These are phyloP conservation scores for Arctopsyche grandis DNA, from an alignment of 1,140 invertebrate species.

Conservation along the genomic window DNA sequence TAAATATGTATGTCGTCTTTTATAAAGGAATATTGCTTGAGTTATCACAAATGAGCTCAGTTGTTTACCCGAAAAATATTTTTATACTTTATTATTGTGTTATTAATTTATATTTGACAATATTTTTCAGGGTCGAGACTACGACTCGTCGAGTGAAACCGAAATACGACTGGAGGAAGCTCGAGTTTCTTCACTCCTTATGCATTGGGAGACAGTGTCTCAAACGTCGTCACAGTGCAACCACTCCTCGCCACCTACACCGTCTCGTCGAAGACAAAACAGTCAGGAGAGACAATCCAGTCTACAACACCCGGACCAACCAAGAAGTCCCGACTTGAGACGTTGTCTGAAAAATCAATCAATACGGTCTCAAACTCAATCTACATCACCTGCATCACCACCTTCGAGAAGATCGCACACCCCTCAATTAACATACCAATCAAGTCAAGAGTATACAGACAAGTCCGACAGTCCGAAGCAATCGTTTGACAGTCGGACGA, in stretches of 20 bases:
- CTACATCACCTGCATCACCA: slow-evolving; percentile 31
- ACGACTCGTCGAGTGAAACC: slow-evolving; percentile 74
- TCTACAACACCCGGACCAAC: slow-evolving; percentile 29
- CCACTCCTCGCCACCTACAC: slow-evolving; percentile 44
- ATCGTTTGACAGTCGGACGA: slow-evolving; percentile 57
- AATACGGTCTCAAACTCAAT: slow-evolving; percentile 31
- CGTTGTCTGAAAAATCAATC: slow-evolving; percentile 38
- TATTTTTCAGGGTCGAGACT: slow-evolving; percentile 73
- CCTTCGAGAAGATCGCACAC: slow-evolving; percentile 43
- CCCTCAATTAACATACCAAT: slow-evolving; percentile 57
- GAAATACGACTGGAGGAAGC: slow-evolving; percentile 71
- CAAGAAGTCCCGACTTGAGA: slow-evolving; percentile 26
- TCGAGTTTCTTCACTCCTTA: slow-evolving; percentile 67
- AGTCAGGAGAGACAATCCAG: slow-evolving; percentile 31
- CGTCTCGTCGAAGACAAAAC: slow-evolving; percentile 29
- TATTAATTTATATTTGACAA: not conserved
- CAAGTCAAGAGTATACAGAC: slow-evolving; percentile 53
- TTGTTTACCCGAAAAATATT: no score
- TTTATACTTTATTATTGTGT: no score
- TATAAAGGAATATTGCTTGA: no score
- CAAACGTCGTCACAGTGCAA: slow-evolving; percentile 60
- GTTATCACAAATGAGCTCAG: no score
- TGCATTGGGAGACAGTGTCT: slow-evolving; percentile 72
- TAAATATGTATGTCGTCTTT: no score
- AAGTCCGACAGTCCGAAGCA: slow-evolving; percentile 58